phyloP scores from a whole-genome alignment of 2,113 vertebrate species.

The Pluvianellus socialis region DNA sequence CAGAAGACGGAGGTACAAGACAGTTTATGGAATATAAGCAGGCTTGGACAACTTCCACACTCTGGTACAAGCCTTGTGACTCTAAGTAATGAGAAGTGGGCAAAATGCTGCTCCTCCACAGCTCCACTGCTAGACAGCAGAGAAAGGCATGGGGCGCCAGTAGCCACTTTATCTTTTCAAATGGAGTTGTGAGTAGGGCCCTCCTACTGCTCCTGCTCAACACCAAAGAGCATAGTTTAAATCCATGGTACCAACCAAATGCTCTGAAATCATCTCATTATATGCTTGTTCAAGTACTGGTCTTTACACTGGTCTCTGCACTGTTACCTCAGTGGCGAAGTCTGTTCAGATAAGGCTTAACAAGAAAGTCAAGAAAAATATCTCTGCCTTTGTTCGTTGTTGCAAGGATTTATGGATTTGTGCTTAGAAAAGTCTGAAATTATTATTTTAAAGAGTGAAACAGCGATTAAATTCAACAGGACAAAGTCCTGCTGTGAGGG shows the following conservation, averaged over 20 bases:
- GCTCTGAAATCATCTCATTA: not conserved
- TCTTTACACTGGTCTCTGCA: not conserved
- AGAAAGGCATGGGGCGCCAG: not conserved
- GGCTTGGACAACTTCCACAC: not conserved
- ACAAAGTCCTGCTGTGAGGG: not conserved
- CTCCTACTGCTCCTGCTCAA: not conserved
- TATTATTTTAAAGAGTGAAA: not conserved
- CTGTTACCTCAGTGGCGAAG: not conserved
- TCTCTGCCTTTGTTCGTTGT: not conserved
- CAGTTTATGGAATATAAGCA: not conserved
- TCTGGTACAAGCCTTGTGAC: not conserved
- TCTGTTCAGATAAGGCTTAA: not conserved
- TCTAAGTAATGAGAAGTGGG: not conserved
- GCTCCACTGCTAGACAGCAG: not conserved
- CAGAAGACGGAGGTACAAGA: not conserved
- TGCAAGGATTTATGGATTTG: slow-evolving; percentile 33
- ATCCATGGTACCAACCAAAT: not conserved
- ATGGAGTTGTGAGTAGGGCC: not conserved
- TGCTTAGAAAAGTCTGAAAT: slow-evolving; percentile 15
- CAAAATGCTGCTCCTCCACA: not conserved
- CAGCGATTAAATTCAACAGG: not conserved
- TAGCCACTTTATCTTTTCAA: not conserved
- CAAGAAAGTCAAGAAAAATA: not conserved
- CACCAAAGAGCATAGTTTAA: not conserved
- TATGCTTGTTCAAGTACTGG: not conserved